phyloP scores from a whole-genome alignment of 2,797 vertebrate species.

The Falco concolor region DNA sequence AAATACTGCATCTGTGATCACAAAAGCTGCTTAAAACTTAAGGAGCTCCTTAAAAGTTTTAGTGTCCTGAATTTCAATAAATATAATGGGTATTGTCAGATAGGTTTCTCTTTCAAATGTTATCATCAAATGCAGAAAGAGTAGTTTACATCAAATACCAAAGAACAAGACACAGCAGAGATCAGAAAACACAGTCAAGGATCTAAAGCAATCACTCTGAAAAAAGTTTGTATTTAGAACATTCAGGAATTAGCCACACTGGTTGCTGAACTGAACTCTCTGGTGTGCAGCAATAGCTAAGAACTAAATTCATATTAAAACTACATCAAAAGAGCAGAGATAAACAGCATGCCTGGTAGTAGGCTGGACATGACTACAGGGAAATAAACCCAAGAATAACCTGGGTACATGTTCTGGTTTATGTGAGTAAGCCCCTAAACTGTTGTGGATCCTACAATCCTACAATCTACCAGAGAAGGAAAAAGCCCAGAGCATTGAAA shows the following conservation, averaged over 20 bases:
- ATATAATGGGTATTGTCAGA: not conserved
- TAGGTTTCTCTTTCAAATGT: not conserved
- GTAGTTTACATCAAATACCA: not conserved
- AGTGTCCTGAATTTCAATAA: not conserved
- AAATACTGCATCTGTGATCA: not conserved
- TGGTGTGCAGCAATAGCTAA: not conserved
- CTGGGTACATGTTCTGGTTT: not conserved
- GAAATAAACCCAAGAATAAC: not conserved
- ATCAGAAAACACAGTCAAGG: not conserved
- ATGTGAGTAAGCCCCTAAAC: not conserved
- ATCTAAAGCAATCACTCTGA: not conserved
- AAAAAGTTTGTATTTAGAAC: not conserved
- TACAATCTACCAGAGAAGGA: not conserved
- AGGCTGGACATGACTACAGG: not conserved
- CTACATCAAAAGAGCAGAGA: not conserved
- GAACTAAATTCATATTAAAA: not conserved
- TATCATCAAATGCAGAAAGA: not conserved
- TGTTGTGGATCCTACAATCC: not conserved
- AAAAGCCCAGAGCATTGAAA: not conserved
- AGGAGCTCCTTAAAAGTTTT: not conserved
- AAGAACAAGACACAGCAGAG: not conserved
- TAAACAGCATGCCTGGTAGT: not conserved
- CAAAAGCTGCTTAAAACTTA: not conserved
- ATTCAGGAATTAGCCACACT: not conserved
- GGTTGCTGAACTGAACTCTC: not conserved